Evolutionary conservation across 2,888 invertebrate genomes (phyloP), one percentile per base, ranked within the genome.

Genomic region (Gnatocerus cornutus): DNA sequence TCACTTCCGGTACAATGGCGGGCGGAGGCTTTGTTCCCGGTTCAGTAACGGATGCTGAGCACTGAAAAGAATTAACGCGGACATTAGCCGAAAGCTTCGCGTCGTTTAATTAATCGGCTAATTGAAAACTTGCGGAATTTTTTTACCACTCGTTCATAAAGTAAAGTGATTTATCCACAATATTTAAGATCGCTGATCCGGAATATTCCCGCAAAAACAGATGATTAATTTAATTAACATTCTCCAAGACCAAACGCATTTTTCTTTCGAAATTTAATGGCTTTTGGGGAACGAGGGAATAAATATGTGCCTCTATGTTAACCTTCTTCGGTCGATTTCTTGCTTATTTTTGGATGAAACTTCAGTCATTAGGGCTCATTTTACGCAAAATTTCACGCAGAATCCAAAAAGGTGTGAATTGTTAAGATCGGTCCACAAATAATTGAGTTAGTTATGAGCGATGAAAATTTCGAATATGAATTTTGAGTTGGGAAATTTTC

Each of bases 1-100:
- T 84, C 84, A 84, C 81, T 83, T 83, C 83, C 81, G 82, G 80
- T 80, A 84, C 84, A 84, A 84, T 84, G 81, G 80, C 80, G 81
- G 78, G 76, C 74, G 75, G 73, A 77, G 74, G 80, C 79, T 82
- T 83, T 83, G 83, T 83, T 80, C 82, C 79, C 77, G 76, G 71
- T 75, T 67, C 70, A 62, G 66, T 67, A 73, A 74, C 76, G 76
- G 77, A 74, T 76, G 78, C 77, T 74, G 74, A 76, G 71, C 76
- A 72, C 74, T 77, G 79, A 78, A 78, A 80, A 80, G 82, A 81
- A 82, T 83, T 80, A 81, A 78, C 78, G 80, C 79, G 78, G 79
- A 80, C 79, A 80, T 77, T 76, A 79, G 78, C 77, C 76, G 74
- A 79, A 78, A 75, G 76, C 78, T 76, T 76, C 71, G 70, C 74